Percentiles rank a stretch among this genome's conserved stretches.
Conservation (phyloP, 2,113 vertebrate species). For the Arvicanthis niloticus region DNA sequence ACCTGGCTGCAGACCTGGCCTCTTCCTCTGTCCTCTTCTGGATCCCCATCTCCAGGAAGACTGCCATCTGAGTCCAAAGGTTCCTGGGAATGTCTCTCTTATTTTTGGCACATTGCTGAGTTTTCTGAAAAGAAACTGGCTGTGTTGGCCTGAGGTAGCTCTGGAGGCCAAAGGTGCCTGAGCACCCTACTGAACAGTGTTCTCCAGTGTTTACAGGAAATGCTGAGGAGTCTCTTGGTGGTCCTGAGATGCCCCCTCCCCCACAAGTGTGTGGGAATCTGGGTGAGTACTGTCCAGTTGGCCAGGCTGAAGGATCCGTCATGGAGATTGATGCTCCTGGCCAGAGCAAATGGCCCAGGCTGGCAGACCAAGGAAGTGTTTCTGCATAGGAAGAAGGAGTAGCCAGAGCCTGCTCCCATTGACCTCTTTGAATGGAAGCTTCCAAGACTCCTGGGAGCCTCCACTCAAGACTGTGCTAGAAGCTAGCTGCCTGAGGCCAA, state of each 20-base stretch:
- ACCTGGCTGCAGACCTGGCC: not conserved
- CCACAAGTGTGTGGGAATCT: accelerated
- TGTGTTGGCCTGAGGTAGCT: not conserved
- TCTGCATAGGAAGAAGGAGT: too few species aligned
- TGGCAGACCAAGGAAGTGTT: not conserved
- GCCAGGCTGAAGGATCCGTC: accelerated
- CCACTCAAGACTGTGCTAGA: too few species aligned
- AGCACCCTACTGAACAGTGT: too few species aligned
- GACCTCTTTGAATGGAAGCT: not conserved
- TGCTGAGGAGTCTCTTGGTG: not conserved
- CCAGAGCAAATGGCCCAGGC: not conserved
- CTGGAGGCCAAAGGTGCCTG: not conserved
- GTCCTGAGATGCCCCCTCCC: too few species aligned
- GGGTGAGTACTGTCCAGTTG: not conserved
- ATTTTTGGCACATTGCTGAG: not conserved
- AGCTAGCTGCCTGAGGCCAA: not conserved
- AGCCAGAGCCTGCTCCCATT: not conserved
- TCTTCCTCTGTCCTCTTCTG: not conserved
- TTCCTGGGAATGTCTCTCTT: not conserved
- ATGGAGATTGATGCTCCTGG: too few species aligned
- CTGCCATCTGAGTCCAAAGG: not conserved
- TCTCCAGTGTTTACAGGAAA: not conserved
- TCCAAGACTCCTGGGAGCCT: not conserved
- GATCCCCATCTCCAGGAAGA: not conserved
- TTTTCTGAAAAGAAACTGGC: slow-evolving; percentile 16